Percentiles rank a stretch among this genome's conserved stretches.
phyloP scores from a whole-genome alignment of 2,888 invertebrate genomes.

The Tryphoninae sp. region DNA sequence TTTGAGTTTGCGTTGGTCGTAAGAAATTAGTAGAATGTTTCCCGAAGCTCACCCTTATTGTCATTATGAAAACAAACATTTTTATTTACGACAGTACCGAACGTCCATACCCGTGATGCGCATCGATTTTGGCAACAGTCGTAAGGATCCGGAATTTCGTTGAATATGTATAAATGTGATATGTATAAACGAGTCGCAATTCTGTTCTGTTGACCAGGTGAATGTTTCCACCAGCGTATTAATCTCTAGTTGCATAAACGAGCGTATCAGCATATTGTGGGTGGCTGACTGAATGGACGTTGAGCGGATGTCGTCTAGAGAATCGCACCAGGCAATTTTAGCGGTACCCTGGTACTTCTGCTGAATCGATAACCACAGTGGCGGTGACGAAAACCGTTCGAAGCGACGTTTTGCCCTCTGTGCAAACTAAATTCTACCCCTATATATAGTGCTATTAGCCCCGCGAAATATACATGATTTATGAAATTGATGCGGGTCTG shows the following conservation, averaged over 20 bases:
- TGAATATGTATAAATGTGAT: too few species aligned
- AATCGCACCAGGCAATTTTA: slow-evolving; percentile 40
- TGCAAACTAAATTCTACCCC: slow-evolving; percentile 10
- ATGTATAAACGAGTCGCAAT: not conserved
- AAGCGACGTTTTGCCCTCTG: slow-evolving; percentile 19
- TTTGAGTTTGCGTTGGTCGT: not conserved
- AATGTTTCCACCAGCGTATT: slow-evolving; percentile 15
- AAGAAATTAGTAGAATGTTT: slow-evolving; percentile 26
- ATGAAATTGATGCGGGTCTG: not conserved
- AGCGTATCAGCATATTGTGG: slow-evolving; percentile 16
- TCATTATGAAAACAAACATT: not conserved
- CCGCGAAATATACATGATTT: not conserved
- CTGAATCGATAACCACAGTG: slow-evolving; percentile 42
- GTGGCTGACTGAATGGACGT: slow-evolving; percentile 14
- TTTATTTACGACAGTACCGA: too few species aligned
- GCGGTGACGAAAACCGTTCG: slow-evolving; percentile 5
- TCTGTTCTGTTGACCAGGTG: not conserved
- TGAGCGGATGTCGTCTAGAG: slow-evolving; percentile 7
- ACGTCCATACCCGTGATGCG: too few species aligned
- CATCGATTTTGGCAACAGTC: too few species aligned
- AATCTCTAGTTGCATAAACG: slow-evolving; percentile 35
- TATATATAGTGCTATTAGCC: not conserved
- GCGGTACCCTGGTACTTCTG: slow-evolving; percentile 13
- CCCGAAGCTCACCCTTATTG: not conserved
- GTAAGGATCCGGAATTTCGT: too few species aligned